phyloP scores from a whole-genome alignment of 2,113 vertebrate species.

The Rafetus swinhoei region DNA sequence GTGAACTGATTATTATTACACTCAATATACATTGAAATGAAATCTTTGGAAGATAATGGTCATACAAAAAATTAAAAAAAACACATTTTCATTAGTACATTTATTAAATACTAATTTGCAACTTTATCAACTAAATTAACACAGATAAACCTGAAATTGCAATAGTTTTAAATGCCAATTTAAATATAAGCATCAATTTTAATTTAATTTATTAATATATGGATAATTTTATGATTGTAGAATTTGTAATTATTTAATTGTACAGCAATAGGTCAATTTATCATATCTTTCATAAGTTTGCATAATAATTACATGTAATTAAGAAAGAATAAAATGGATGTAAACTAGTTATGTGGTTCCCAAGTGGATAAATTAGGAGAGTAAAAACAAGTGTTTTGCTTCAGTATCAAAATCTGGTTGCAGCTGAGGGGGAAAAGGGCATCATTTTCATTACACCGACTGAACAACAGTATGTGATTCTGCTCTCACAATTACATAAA shows the following conservation, averaged over 20 bases:
- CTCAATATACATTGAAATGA: constrained; percentile 33
- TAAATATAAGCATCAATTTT: constrained; percentile 56
- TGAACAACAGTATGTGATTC: neutral
- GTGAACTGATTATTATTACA: neutral
- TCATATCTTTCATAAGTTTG: constrained; percentile 19
- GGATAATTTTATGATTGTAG: constrained; percentile 19
- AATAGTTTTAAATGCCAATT: constrained; percentile 48
- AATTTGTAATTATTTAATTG: constrained; percentile 47
- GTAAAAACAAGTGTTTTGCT: constrained; percentile 19
- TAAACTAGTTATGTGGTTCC: constrained; percentile 1
- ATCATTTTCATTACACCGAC: neutral
- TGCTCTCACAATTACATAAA: neutral
- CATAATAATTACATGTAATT: constrained; percentile 56
- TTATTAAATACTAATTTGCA: constrained; percentile 65
- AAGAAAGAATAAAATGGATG: constrained; percentile 46
- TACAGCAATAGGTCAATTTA: constrained; percentile 50
- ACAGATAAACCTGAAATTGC: constrained; percentile 40
- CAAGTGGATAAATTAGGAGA: constrained; percentile 37
- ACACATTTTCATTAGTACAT: constrained; percentile 66
- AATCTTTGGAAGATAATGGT: constrained; percentile 62
- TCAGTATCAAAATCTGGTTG: constrained; percentile 14
- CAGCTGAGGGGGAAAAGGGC: neutral
- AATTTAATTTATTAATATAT: constrained; percentile 51
- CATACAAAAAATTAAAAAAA: constrained; percentile 61
- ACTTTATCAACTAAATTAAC: constrained; percentile 58